Evolutionary conservation across 2,113 vertebrate genomes (phyloP), one percentile per base, ranked within the genome.

Genomic region (Taxidea taxus): DNA sequence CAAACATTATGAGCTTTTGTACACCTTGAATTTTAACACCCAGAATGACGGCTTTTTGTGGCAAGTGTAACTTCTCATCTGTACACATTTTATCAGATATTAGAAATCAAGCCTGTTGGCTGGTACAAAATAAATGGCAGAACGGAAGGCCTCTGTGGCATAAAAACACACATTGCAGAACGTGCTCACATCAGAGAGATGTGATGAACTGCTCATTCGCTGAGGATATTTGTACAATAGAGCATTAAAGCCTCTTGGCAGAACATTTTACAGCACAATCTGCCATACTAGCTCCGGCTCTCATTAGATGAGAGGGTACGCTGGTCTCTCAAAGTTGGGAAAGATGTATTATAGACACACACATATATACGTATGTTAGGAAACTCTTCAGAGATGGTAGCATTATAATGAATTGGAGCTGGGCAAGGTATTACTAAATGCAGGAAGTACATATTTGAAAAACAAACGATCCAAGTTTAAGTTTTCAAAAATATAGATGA

Each of bases 251-350:
- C 10, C 77, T 31, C 68, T 47, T 80, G 66, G 68, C 31, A 87
- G 80, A 64, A 92, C 64, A 94, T 95, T 94, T 94, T 87, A 84
- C 31, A 87, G 68, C 27, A 77, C 21, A 74, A 51, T 97, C 21
- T 49, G 15, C 47, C 23, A 3, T 23, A 14, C 15, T 90, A 91
- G 18, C 31, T 42, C 31, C 39, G 12, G 13, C 14, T 94, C 3
- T 87, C 49, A 51, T 25, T 95, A 74, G 68, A 37, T 68, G 11
- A 90, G 27, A 89, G 34, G 12, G 3, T 83, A 31, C 56, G 31
- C 47, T 9, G 27, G 13, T 90, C 9, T 23, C 42, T 16, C 39
- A 72, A 66, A 72, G 21, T 54, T 95, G n/a, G 44, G 44, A 39
- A 27, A 96, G 89, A 82, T 92, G 20, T 14, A 34, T 23, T 64